Evolutionary conservation across 2,113 vertebrate species (phyloP).

Genomic region (Tricholaema leucomelas): DNA sequence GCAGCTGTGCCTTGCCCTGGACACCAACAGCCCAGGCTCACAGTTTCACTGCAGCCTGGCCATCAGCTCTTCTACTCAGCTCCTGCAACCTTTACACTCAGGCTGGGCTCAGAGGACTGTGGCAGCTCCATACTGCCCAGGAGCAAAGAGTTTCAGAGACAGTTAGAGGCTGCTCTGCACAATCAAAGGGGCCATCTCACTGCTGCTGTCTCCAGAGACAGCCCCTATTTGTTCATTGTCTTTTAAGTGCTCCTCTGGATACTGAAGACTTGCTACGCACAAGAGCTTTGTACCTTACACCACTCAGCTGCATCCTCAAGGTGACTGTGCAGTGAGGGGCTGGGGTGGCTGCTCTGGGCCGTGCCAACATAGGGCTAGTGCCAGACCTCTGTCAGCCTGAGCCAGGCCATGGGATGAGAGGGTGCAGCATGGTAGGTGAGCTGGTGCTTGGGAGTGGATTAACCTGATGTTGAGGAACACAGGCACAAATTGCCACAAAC

Average conservation of each 20-base stretch:
- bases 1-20: neutral
- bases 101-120: neutral
- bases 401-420: neutral
- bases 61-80: neutral
- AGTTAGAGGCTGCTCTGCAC: constrained; percentile 1
- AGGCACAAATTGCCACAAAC: no score
- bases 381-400: neutral
- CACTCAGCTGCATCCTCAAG: neutral
- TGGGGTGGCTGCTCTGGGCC: neutral
- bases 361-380: rapidly evolving
- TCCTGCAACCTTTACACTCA: neutral
- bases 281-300: neutral
- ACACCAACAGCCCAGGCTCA: neutral
- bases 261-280: neutral
- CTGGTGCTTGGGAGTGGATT: no score
- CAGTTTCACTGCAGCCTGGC: neutral
- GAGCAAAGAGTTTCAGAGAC: constrained; percentile 1
- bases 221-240: neutral
- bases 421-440: no score
- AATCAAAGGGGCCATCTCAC: constrained; percentile 53
- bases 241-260: neutral
- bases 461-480: no score
- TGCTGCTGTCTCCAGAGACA: neutral
- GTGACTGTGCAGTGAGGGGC: rapidly evolving
- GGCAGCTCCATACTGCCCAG: constrained; percentile 24